Conservation (phyloP, 1,140 invertebrate genomes). For the Drosophila nasuta region DNA sequence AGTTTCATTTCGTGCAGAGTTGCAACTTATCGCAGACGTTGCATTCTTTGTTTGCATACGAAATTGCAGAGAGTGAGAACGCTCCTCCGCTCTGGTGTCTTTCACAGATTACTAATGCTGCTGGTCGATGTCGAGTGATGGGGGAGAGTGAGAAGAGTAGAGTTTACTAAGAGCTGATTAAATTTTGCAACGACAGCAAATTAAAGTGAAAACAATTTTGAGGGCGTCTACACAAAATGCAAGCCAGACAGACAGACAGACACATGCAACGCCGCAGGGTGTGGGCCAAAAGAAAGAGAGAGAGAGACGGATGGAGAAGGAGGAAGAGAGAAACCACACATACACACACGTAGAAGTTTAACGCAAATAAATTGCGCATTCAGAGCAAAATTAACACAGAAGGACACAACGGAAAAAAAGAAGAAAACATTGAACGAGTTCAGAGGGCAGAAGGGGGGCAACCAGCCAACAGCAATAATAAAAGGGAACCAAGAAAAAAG, state of each 20-base stretch:
- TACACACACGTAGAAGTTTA: conserved; percentile 63
- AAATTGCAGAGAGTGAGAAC: conserved; percentile 25
- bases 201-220: conserved; percentile 76
- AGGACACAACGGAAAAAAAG: conserved; percentile 2
- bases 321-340: conserved; percentile 15
- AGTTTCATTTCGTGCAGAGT: background rate
- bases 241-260: conserved; percentile 16
- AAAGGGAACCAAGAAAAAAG: conserved; percentile 13
- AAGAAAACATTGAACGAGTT: conserved; percentile 21
- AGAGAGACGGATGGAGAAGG: conserved; percentile 18
- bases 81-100: too few relatives aligned
- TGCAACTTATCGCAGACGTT: conserved; percentile 40
- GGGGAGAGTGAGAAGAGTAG: background rate
- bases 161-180: conserved; percentile 65
- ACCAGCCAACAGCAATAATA: conserved; percentile 10
- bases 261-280: conserved; percentile 58
- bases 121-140: background rate
- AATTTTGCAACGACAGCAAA: conserved; percentile 75
- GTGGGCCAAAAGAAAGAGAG: conserved; percentile 44
- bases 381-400: conserved; percentile 77
- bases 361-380: conserved; percentile 82
- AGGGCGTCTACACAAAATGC: conserved; percentile 54
- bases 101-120: conserved; percentile 16
- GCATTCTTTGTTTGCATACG: conserved; percentile 47
- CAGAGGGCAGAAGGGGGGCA: conserved; percentile 1